Percentiles rank a stretch among this genome's conserved stretches.
These are phyloP conservation scores for Macrophya annulata DNA, from an alignment of 2,888 invertebrate species.

Conservation along the genomic window DNA sequence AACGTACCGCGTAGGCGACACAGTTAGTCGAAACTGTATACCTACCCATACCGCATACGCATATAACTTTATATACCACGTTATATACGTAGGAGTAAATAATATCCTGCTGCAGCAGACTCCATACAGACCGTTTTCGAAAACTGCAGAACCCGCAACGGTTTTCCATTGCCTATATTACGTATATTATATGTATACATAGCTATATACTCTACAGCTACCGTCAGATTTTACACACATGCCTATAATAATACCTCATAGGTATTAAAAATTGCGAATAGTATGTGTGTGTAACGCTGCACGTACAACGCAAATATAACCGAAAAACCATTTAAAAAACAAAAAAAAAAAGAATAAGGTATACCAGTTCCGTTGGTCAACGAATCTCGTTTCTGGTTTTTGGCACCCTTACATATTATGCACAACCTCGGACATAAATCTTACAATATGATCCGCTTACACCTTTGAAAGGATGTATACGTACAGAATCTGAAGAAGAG, in stretches of 20 bases:
- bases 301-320: background rate
- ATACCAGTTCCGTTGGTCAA: constrained; percentile 30
- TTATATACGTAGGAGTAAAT: background rate
- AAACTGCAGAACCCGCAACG: background rate
- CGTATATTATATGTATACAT: no score
- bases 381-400: constrained; percentile 42
- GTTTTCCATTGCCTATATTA: background rate
- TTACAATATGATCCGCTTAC: background rate
- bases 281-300: background rate
- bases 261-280: background rate
- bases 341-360: background rate
- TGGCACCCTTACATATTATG: constrained; percentile 16
- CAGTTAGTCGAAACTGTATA: background rate
- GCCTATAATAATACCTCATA: background rate
- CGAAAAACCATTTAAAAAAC: background rate
- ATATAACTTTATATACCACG: background rate
- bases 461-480: no score
- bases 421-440: constrained; percentile 1
- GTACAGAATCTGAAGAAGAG: background rate
- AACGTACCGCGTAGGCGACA: constrained; percentile 34
- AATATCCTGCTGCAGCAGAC: background rate
- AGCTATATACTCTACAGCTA: no score
- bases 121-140: background rate
- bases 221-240: background rate
- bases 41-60: background rate